Conservation (phyloP, 2,113 vertebrate species). For the Dromaius novaehollandiae region DNA sequence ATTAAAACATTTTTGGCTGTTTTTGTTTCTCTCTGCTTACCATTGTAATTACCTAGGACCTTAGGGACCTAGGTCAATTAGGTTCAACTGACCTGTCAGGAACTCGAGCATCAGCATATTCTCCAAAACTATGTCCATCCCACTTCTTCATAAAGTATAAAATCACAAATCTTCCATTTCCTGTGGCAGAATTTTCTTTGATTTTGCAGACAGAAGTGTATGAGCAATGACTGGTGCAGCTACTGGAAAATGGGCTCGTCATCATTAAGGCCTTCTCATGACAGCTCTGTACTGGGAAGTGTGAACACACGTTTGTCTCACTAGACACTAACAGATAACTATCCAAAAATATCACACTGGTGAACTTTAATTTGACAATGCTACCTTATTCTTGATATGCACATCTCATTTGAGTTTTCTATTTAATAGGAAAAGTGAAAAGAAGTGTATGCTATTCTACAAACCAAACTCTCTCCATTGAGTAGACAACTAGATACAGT, state of each 20-base stretch:
- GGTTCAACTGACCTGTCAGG: not conserved
- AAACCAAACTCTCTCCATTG: not conserved
- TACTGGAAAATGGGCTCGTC: not conserved
- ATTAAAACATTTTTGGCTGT: not conserved
- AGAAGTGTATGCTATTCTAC: not conserved
- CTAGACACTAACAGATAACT: not conserved
- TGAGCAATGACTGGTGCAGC: not conserved
- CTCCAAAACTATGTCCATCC: not conserved
- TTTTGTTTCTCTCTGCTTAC: not conserved
- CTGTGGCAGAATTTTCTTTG: not conserved
- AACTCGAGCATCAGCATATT: not conserved
- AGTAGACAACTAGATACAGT: not conserved
- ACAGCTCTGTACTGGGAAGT: not conserved
- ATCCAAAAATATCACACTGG: accelerated
- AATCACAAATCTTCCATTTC: not conserved
- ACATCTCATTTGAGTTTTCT: not conserved
- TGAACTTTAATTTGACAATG: not conserved
- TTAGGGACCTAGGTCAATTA: not conserved
- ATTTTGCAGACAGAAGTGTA: not conserved
- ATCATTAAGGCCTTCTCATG: not conserved
- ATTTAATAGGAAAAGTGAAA: not conserved
- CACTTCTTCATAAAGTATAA: not conserved
- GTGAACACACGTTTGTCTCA: not conserved
- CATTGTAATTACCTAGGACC: not conserved
- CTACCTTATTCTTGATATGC: not conserved